Conservation (phyloP, 2,888 invertebrate species). For the Monoplex corrugatus region DNA sequence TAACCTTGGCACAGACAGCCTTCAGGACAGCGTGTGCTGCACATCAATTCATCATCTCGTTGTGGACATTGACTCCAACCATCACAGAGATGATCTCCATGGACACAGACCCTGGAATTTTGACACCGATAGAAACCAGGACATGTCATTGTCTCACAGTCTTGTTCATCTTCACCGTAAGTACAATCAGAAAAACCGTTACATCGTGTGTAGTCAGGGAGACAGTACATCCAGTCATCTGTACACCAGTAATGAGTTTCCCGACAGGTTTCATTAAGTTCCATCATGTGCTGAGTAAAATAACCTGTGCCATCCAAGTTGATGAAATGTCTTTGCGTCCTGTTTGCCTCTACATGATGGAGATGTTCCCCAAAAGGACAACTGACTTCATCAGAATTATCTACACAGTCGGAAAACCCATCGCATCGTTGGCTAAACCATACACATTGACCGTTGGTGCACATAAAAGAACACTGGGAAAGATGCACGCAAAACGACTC, state of each 20-base stretch:
- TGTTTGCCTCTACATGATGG: not conserved
- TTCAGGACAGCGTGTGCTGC: not conserved
- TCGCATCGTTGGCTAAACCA: not conserved
- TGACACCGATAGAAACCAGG: not conserved
- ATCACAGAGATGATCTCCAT: slow-evolving; percentile 24
- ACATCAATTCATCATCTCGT: slow-evolving; percentile 12
- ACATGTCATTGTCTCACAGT: not conserved
- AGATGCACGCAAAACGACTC: not conserved
- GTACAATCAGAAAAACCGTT: not conserved
- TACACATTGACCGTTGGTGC: not conserved
- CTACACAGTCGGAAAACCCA: not conserved
- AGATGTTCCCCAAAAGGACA: not conserved
- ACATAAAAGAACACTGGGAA: not conserved
- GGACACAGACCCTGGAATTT: not conserved
- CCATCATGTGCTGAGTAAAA: not conserved
- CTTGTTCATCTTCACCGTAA: not conserved
- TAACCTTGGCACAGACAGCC: not conserved
- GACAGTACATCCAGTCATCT: not conserved
- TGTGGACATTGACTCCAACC: slow-evolving; percentile 15
- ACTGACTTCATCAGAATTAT: not conserved
- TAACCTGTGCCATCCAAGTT: not conserved
- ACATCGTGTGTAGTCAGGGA: not conserved
- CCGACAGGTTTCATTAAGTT: not conserved
- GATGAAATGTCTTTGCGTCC: not conserved
- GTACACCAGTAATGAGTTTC: not conserved